These are phyloP conservation scores for Sebastiscus tertius DNA, from an alignment of 2,797 vertebrate species.

Conservation along the genomic window DNA sequence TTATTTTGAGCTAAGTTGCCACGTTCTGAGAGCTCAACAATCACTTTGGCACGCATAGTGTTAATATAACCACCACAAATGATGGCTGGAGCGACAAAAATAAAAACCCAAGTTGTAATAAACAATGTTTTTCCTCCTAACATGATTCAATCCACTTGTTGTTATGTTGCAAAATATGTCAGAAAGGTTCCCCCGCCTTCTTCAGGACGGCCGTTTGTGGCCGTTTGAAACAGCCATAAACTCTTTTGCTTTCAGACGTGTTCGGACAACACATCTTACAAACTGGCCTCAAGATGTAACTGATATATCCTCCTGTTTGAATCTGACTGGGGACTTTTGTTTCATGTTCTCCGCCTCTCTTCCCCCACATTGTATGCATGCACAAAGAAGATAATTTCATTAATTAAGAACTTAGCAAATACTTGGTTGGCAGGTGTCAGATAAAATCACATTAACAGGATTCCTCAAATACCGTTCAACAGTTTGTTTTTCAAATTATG, in stretches of 20 bases:
- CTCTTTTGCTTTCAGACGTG: background rate
- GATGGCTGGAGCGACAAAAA: background rate
- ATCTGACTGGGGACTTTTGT: background rate
- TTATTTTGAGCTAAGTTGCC: background rate
- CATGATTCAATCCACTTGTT: background rate
- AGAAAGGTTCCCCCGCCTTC: background rate
- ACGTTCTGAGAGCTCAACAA: background rate
- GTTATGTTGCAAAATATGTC: background rate
- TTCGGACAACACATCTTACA: background rate
- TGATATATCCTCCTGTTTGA: background rate
- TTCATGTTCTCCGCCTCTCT: background rate
- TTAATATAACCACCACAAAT: no score
- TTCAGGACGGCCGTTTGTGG: background rate
- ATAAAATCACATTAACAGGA: background rate
- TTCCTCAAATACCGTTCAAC: background rate
- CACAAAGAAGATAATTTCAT: background rate
- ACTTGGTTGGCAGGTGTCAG: background rate
- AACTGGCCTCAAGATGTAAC: background rate
- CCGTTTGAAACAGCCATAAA: no score
- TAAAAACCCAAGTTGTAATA: background rate
- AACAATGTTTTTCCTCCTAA: background rate
- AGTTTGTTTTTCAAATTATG: background rate
- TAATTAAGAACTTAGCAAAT: background rate
- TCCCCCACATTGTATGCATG: background rate
- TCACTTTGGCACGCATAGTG: no score